These are phyloP conservation scores for Venustoraphidia nigricollis DNA, from an alignment of 2,888 invertebrate species.

Conservation along the genomic window DNA sequence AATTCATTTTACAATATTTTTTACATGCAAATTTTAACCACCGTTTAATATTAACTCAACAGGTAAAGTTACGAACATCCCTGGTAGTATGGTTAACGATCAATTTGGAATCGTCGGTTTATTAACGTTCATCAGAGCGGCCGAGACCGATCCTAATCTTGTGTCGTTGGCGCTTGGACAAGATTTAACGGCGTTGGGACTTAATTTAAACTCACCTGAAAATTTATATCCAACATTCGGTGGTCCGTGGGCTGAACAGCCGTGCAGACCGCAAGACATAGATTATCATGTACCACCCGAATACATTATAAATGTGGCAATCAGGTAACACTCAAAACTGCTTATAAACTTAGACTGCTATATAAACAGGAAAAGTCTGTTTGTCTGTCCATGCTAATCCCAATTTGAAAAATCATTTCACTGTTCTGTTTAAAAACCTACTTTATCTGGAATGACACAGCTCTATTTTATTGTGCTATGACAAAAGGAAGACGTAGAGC, in stretches of 20 bases:
- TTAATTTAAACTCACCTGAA: constrained; percentile 97
- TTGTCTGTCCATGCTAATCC: too few relatives aligned
- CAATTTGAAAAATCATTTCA: too few relatives aligned
- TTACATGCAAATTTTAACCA: not conserved
- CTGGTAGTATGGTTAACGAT: constrained; percentile 95
- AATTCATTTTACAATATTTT: not conserved
- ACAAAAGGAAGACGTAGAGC: too few relatives aligned
- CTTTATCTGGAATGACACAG: not conserved
- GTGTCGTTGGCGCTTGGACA: constrained; percentile 94
- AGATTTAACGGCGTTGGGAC: constrained; percentile 92
- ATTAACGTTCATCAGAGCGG: constrained; percentile 93
- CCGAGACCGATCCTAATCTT: constrained; percentile 92
- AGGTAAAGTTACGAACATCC: constrained; percentile 97
- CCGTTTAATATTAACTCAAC: constrained; percentile 14
- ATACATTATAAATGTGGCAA: constrained; percentile 93
- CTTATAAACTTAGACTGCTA: not conserved
- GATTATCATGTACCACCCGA: constrained; percentile 97
- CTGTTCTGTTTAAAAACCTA: not conserved
- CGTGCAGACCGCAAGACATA: constrained; percentile 96
- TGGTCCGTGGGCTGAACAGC: constrained; percentile 96
- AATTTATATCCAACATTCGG: constrained; percentile 96
- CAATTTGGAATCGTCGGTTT: constrained; percentile 99
- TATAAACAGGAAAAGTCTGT: not conserved
- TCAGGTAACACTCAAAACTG: constrained; percentile 36
- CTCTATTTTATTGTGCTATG: too few relatives aligned